These are phyloP conservation scores for Oreortyx pictus DNA, from an alignment of 2,797 vertebrate genomes.

Conservation along the genomic window DNA sequence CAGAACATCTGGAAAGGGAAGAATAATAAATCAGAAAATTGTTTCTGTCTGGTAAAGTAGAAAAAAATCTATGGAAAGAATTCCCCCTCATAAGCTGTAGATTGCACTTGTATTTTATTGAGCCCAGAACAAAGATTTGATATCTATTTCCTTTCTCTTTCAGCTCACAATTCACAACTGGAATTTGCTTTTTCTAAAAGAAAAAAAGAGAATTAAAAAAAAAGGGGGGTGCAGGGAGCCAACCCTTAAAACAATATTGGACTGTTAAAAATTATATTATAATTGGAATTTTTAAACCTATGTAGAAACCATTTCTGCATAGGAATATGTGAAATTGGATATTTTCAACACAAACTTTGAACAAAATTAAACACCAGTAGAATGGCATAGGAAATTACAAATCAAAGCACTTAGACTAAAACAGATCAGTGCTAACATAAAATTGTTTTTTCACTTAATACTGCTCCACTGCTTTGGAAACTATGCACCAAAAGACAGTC, in stretches of 20 bases:
- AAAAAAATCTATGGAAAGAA: conserved; percentile 23
- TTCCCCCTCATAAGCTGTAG: background rate
- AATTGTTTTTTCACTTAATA: conserved; percentile 24
- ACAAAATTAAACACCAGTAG: background rate
- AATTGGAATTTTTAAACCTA: conserved; percentile 6
- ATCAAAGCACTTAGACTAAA: conserved; percentile 16
- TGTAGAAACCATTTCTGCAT: background rate
- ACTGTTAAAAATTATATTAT: background rate
- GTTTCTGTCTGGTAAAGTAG: conserved; percentile 18
- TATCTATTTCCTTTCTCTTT: conserved; percentile 30
- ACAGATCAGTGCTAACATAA: conserved; percentile 2
- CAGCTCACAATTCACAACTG: background rate
- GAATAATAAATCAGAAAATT: conserved; percentile 14
- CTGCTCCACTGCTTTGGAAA: background rate
- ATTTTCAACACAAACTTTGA: conserved; percentile 15
- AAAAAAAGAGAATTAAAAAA: background rate
- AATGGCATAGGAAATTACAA: conserved; percentile 16
- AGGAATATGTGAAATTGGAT: conserved; percentile 1
- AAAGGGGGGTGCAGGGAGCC: background rate
- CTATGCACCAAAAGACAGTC: background rate
- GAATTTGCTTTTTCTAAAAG: conserved; percentile 10
- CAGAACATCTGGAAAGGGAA: conserved; percentile 1
- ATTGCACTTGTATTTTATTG: conserved; percentile 13
- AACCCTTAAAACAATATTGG: background rate
- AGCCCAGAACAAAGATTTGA: background rate